Evolutionary conservation across 2,888 invertebrate genomes (phyloP), one percentile per base, ranked within the genome.

Genomic region (Seira musarum): DNA sequence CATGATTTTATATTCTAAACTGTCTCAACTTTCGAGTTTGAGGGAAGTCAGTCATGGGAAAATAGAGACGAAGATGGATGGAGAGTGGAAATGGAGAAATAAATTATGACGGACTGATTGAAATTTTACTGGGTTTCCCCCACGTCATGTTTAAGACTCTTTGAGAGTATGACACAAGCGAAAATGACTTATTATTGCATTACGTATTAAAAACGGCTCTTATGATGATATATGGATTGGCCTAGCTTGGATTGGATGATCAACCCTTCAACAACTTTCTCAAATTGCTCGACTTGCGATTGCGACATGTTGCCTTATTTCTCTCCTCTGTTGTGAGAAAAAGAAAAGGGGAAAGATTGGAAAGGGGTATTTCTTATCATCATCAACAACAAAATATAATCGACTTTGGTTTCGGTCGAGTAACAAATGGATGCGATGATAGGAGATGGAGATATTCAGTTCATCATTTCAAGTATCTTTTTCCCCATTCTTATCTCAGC

Each of bases 91-190:
- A 81, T 79, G 75, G 83, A 68, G 80, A 81, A 83, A 83, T 85
- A 82, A n/a, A 85, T 85, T 82, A 85, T 84, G 83, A 83, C 64
- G 46, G 79, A 74, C 72, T 82, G 84, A 83, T 81, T 81, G 82
- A 81, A 76, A 80, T 68, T 80, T 67, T 49, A 69, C 49, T 53
- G 35, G 63, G 25, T 65, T 61, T 30, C 15, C 65, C 17, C 8
- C 24, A 68, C 21, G 15, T n/a, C 53, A n/a, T n/a, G 53, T 53
- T 53, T 22, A 6, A 21, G 1, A 8, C 60, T 60, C 53, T 1
- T 60, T 60, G 60, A 69, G 40, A 17, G 60, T 66, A 46, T 68
- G 68, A 13, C 40, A 40, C 40, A 46, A 66, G 74, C 60, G 75
- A 75, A 75, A 75, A 75, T 75, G 75, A 75, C 75, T 75, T 75